phyloP scores from a whole-genome alignment of 2,113 vertebrate genomes.

The Sorex fumeus region DNA sequence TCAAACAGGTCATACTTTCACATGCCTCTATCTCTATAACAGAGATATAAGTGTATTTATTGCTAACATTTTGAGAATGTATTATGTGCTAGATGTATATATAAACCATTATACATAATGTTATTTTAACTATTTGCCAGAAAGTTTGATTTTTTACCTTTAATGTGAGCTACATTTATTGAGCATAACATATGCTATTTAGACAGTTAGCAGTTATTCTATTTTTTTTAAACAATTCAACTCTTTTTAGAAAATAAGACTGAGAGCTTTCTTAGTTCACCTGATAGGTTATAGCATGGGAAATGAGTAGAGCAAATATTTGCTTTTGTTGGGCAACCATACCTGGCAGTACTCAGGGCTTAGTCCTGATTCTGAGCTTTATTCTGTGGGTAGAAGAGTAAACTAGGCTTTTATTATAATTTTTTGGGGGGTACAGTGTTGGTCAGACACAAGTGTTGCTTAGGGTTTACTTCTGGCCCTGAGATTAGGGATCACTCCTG shows the following conservation, averaged over 20 bases:
- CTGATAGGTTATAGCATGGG: neutral
- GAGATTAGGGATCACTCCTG: too few relatives aligned
- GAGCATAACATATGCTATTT: neutral
- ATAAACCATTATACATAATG: neutral
- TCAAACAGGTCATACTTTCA: neutral
- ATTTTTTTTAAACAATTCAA: neutral
- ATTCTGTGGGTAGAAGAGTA: too few relatives aligned
- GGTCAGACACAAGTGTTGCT: too few relatives aligned
- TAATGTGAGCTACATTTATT: neutral
- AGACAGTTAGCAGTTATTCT: neutral
- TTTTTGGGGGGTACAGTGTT: too few relatives aligned
- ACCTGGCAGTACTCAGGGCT: too few relatives aligned
- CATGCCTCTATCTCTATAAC: neutral
- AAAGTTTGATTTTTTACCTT: neutral
- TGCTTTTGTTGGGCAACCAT: neutral
- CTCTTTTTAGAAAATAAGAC: neutral
- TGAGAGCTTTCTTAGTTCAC: neutral
- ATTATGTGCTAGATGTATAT: neutral
- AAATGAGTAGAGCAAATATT: neutral
- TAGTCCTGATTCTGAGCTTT: too few relatives aligned
- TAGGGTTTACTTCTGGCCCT: too few relatives aligned
- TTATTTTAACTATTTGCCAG: neutral
- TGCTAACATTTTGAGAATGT: neutral
- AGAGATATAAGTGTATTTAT: neutral
- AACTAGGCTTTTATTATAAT: too few relatives aligned